Conservation (phyloP, 2,797 vertebrate genomes). For the Hypotaenidia okinawae region DNA sequence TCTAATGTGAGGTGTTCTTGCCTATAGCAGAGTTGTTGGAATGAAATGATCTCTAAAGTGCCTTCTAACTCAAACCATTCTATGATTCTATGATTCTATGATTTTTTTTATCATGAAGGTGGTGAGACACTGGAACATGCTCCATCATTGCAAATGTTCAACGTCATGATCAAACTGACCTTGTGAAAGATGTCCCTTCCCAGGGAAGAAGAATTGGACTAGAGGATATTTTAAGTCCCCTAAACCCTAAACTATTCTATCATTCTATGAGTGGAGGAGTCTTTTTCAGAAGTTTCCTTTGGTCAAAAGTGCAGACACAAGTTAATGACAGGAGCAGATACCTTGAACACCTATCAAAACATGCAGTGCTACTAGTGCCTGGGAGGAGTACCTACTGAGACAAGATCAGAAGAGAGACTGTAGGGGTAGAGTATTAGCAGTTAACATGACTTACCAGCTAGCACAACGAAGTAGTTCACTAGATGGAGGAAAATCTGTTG, state of each 20-base stretch:
- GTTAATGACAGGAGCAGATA: not conserved
- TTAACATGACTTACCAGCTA: not conserved
- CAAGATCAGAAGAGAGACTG: not conserved
- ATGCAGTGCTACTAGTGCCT: not conserved
- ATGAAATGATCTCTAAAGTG: no score
- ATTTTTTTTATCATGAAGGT: not conserved
- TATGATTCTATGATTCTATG: no score
- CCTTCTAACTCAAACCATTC: no score
- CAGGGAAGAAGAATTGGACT: not conserved
- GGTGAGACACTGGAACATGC: not conserved
- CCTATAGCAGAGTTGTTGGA: no score
- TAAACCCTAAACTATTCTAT: not conserved
- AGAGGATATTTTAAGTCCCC: not conserved
- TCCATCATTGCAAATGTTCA: not conserved
- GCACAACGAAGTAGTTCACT: not conserved
- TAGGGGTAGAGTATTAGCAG: not conserved
- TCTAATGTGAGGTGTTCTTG: no score
- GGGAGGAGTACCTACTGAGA: not conserved
- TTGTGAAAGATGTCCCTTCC: not conserved
- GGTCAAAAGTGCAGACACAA: not conserved
- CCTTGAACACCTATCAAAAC: not conserved
- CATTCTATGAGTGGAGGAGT: not conserved
- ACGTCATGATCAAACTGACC: not conserved
- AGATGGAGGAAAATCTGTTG: not conserved
- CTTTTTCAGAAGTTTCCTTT: not conserved